Evolutionary conservation across 2,797 vertebrate species (phyloP).

Genomic region (Microchirus variegatus): DNA sequence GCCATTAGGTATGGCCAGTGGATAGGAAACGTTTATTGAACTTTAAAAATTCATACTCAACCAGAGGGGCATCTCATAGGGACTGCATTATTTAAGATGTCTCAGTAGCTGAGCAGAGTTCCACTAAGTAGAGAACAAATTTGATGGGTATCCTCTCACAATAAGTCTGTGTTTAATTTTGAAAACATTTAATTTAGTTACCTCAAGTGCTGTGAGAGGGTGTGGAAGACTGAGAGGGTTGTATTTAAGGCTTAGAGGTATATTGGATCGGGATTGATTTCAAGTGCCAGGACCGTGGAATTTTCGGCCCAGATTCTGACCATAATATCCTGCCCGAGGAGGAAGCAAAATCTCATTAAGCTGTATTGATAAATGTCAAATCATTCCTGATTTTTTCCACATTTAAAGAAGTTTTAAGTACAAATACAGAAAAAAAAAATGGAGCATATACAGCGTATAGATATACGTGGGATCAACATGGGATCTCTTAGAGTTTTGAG

Average conservation of each 20-base stretch:
- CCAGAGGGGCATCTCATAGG: constrained; percentile 58
- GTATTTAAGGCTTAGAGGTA: constrained; percentile 9
- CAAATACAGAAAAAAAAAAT: constrained; percentile 11
- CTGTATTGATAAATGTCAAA: constrained; percentile 7
- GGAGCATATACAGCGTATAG: not conserved
- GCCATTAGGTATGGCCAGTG: constrained; percentile 63
- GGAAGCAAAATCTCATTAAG: constrained; percentile 18
- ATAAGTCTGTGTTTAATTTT: constrained; percentile 39
- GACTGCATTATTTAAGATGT: constrained; percentile 71
- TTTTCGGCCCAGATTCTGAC: constrained; percentile 34
- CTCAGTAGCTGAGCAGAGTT: constrained; percentile 47
- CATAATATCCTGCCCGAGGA: not conserved
- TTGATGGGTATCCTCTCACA: constrained; percentile 40
- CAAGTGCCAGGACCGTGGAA: constrained; percentile 8
- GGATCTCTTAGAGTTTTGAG: constrained; percentile 9
- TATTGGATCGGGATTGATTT: constrained; percentile 30
- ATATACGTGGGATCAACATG: constrained; percentile 4
- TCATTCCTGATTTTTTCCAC: constrained; percentile 20
- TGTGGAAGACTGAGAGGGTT: constrained; percentile 4
- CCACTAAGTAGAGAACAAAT: constrained; percentile 55
- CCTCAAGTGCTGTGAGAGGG: constrained; percentile 16
- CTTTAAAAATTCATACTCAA: constrained; percentile 75
- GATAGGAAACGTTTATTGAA: constrained; percentile 75
- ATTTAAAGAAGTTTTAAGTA: constrained; percentile 16
- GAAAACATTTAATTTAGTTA: constrained; percentile 40